These are phyloP conservation scores for Bombus pyrosoma DNA, from an alignment of 1,140 invertebrate genomes.

Conservation along the genomic window DNA sequence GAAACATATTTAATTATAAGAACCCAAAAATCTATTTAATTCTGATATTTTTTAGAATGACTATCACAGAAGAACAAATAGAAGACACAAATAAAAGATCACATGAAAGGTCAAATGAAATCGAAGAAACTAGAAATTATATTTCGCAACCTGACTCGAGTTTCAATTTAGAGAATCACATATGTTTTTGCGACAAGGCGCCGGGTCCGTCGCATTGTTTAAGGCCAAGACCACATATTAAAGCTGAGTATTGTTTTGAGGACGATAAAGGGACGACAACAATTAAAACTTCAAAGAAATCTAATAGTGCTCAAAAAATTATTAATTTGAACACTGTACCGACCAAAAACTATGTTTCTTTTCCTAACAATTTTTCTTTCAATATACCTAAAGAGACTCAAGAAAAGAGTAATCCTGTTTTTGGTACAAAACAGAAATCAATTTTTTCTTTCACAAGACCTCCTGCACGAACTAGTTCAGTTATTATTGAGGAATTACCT, in stretches of 20 bases:
- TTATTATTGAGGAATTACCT: constrained; percentile 68
- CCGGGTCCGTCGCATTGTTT: constrained; percentile 63
- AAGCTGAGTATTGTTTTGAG: constrained; percentile 63
- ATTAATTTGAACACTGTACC: background rate
- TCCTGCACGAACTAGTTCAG: constrained; percentile 10
- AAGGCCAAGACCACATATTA: constrained; percentile 65
- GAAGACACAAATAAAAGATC: background rate
- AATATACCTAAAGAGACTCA: background rate
- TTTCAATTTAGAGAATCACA: constrained; percentile 26
- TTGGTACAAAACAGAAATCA: constrained; percentile 34
- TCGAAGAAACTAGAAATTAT: background rate
- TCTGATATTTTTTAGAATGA: constrained; percentile 60
- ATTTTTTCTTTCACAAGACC: constrained; percentile 58
- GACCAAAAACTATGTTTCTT: background rate
- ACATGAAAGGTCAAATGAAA: background rate
- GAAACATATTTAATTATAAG: background rate
- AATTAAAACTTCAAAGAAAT: background rate
- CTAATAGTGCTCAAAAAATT: background rate
- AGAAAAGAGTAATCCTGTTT: background rate
- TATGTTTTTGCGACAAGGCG: constrained; percentile 70
- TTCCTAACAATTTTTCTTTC: background rate
- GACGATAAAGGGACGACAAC: background rate
- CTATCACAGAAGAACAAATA: constrained; percentile 67
- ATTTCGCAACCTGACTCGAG: background rate
- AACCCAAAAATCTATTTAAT: background rate